Conservation (phyloP, 2,797 vertebrate species). For the Phoebastria nigripes region DNA sequence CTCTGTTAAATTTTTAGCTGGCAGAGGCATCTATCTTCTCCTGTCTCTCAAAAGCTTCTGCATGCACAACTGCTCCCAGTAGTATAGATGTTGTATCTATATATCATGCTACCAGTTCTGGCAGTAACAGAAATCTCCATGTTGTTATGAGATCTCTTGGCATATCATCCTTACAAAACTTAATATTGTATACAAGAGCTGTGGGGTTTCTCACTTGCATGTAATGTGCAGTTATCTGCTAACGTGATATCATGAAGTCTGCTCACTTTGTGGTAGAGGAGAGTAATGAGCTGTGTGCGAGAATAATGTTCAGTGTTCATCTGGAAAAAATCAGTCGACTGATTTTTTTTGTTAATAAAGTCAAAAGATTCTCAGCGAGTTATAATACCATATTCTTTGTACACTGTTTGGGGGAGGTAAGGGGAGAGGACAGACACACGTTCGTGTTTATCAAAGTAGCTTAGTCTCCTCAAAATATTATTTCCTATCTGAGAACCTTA, state of each 20-base stretch:
- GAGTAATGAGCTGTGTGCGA: not conserved
- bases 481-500: not conserved
- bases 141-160: not conserved
- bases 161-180: not conserved
- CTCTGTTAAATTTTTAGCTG: not conserved
- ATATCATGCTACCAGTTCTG: not conserved
- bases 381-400: not conserved
- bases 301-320: not conserved
- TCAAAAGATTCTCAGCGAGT: not conserved
- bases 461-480: not conserved
- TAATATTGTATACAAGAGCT: not conserved
- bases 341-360: not conserved
- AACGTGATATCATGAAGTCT: fast-evolving
- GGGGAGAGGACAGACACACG: fast-evolving
- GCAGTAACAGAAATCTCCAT: not conserved
- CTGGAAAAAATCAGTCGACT: not conserved
- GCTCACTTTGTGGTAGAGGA: not conserved
- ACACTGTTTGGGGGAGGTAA: not conserved
- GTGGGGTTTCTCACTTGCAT: not conserved
- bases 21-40: not conserved
- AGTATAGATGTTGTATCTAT: not conserved
- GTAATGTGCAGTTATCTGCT: not conserved
- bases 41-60: not conserved
- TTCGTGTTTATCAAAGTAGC: not conserved
- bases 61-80: not conserved